Conservation (phyloP, 2,113 vertebrate genomes). For the Galbula dea region DNA sequence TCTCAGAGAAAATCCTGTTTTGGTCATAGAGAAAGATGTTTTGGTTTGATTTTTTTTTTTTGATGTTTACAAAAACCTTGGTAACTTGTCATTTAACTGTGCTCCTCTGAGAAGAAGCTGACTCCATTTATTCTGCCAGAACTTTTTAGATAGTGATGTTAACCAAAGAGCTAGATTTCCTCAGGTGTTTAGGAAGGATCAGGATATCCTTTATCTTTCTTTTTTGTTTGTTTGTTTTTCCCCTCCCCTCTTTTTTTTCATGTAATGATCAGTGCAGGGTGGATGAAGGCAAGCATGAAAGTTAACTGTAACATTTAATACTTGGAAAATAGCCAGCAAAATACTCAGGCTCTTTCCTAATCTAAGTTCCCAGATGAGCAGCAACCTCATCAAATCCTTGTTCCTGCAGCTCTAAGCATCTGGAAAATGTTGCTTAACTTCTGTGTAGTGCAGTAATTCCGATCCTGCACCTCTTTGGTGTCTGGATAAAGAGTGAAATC, state of each 20-base stretch:
- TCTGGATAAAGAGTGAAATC: not conserved
- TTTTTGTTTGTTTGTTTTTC: too few species aligned
- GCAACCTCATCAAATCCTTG: not conserved
- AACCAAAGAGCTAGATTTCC: not conserved
- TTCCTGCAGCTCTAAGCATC: not conserved
- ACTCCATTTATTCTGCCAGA: not conserved
- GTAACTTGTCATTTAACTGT: not conserved
- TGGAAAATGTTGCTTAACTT: not conserved
- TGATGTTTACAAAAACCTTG: too few species aligned
- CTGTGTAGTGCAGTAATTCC: not conserved
- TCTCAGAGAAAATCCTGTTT: not conserved
- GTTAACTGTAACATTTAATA: not conserved
- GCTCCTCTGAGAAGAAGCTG: not conserved
- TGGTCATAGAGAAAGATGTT: not conserved
- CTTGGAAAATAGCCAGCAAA: not conserved
- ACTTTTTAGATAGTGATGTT: not conserved
- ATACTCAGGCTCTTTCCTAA: not conserved
- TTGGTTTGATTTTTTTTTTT: not conserved
- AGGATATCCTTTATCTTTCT: fast-evolving
- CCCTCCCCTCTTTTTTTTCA: too few species aligned
- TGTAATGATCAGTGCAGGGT: not conserved
- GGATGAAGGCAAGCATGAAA: not conserved
- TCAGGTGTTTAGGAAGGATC: not conserved
- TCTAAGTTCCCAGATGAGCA: not conserved
- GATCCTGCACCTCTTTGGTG: not conserved